Percentiles rank a stretch among this genome's conserved stretches.
These are phyloP conservation scores for Magallana nippona DNA, from an alignment of 2,888 invertebrate species.

Conservation along the genomic window DNA sequence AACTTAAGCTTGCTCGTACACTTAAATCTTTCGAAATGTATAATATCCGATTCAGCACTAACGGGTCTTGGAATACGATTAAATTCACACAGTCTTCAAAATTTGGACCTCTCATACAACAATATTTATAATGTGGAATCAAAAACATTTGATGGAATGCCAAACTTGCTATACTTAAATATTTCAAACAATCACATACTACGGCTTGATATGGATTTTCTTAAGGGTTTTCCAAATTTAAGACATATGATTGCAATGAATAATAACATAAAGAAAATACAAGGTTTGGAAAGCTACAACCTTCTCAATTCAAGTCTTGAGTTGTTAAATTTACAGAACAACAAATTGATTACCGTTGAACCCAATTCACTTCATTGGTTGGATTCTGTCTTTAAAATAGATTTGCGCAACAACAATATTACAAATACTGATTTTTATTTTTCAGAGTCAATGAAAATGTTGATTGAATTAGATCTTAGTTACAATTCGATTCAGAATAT, in stretches of 20 bases:
- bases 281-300: not conserved
- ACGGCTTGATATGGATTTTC: not conserved
- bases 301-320: not conserved
- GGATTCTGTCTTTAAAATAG: not conserved
- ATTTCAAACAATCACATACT: not conserved
- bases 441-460: not conserved
- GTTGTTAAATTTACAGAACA: not conserved
- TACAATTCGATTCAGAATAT: not conserved
- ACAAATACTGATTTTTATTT: conserved; percentile 34
- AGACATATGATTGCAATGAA: not conserved
- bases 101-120: conserved; percentile 10
- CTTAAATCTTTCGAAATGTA: conserved; percentile 4
- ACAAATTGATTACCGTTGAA: not conserved
- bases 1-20: not conserved
- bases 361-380: conserved; percentile 17
- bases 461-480: conserved; percentile 11
- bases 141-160: not conserved
- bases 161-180: not conserved
- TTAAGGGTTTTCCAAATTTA: not conserved
- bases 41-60: not conserved
- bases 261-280: not conserved
- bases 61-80: not conserved
- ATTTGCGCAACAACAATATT: not conserved
- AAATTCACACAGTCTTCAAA: not conserved
- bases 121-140: not conserved